Evolutionary conservation across 2,797 vertebrate genomes (phyloP), one percentile per base, ranked within the genome.

Genomic region (Pelochelys cantorii): DNA sequence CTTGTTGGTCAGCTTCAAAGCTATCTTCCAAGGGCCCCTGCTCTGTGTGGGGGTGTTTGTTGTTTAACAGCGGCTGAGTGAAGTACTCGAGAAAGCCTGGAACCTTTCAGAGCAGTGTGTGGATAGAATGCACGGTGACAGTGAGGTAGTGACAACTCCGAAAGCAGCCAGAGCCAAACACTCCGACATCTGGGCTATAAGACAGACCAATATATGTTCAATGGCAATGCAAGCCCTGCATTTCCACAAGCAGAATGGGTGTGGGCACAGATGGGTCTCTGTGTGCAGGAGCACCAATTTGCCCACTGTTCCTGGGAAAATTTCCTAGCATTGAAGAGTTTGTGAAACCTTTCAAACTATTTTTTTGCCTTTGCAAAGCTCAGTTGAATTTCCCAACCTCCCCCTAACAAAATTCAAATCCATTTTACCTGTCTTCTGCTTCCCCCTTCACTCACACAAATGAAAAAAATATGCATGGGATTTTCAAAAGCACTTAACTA

Each of bases 211-310:
- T 6, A 57, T 8, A 42, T 37, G 23, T 0, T 8, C 57, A 1
- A 52, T 4, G 52, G 83, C 25, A 6, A n/a, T 7, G 15, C 17
- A 31, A 29, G 10, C 27, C 17, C 34, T 1, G n/a, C 17, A 2
- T 62, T 10, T 1, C 5, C 29, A 10, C 23, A 52, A 80, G 42
- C 22, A 75, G 56, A 20, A 78, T 65, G 75, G 18, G 56, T 65
- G 80, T 1, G 1, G 57, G 29, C 0, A 3, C 0, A 1, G 55
- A 11, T 25, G 48, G 74, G 4, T 31, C 3, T 2, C 0, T n/a
- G 55, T 18, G 10, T 1, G 1, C 29, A 2, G 0, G 0, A 77
- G 13, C 11, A 27, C 55, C 18, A 1, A 15, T 2, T 0, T 1
- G 1, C 85, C 5, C 13, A 78, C 59, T 56, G n/a, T 37, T 60